Evolutionary conservation across 2,797 vertebrate genomes (phyloP).

Genomic region (Presbytis comata): DNA sequence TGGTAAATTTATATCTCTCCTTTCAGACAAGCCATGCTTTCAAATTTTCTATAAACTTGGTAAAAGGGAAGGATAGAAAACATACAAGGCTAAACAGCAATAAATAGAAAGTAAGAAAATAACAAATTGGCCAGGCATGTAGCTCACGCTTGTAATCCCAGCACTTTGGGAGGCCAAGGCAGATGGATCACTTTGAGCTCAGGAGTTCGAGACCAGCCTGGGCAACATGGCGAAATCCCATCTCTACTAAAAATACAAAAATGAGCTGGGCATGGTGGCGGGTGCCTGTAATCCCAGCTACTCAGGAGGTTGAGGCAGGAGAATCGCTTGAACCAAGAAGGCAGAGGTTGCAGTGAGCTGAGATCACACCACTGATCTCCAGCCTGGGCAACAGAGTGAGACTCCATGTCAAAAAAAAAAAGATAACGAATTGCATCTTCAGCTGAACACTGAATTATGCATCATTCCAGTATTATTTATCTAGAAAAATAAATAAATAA

Average conservation of each 20-base stretch:
- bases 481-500: background rate
- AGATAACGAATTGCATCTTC: background rate
- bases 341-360: no score
- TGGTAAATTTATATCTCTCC: background rate
- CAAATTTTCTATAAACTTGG: background rate
- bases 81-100: background rate
- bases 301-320: no score
- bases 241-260: background rate
- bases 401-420: no score
- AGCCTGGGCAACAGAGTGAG: no score
- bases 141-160: background rate
- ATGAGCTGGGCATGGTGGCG: background rate
- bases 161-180: background rate
- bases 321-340: no score
- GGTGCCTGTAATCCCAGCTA: background rate
- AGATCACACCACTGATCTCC: no score
- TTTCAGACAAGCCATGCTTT: conserved; percentile 21
- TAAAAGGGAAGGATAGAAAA: background rate
- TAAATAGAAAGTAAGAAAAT: background rate
- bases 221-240: background rate
- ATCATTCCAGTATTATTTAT: background rate
- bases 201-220: background rate
- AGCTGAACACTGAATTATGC: background rate
- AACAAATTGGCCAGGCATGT: background rate
- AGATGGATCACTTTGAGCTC: background rate